Conservation (phyloP, 2,113 vertebrate genomes). For the Nannobrachium achirus region DNA sequence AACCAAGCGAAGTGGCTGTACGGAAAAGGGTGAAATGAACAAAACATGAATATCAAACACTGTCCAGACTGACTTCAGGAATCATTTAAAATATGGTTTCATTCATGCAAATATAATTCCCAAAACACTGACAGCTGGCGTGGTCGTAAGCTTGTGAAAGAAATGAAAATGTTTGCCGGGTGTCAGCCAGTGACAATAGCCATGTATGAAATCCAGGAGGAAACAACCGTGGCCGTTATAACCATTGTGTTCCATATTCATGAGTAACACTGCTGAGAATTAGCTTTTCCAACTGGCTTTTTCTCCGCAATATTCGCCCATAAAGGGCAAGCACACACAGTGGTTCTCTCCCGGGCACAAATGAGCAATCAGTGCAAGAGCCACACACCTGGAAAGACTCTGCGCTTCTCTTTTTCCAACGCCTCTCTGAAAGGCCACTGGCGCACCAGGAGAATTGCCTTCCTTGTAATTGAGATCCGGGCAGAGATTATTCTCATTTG, state of each 20-base stretch:
- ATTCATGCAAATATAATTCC: not conserved
- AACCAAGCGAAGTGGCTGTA: not conserved
- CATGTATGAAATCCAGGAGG: constrained; percentile 32
- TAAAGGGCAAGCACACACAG: constrained; percentile 56
- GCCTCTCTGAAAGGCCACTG: constrained; percentile 60
- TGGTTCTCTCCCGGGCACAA: constrained; percentile 48
- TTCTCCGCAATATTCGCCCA: constrained; percentile 27
- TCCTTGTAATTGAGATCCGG: constrained; percentile 72
- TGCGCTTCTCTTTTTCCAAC: not conserved
- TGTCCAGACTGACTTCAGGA: not conserved
- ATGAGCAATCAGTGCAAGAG: constrained; percentile 57
- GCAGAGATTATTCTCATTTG: constrained; percentile 75
- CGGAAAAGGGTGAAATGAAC: not conserved
- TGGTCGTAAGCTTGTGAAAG: constrained; percentile 1
- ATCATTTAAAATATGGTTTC: not conserved
- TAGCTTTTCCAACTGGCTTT: constrained; percentile 45
- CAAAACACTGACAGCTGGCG: not conserved
- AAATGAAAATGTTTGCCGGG: constrained; percentile 1
- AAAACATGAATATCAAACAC: not conserved
- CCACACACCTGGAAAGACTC: constrained; percentile 55
- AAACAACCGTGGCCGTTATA: constrained; percentile 32
- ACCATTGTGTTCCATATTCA: constrained; percentile 39
- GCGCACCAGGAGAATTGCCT: constrained; percentile 64
- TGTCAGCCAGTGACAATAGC: constrained; percentile 13
- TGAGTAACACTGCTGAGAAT: constrained; percentile 22